These are phyloP conservation scores for Leuciscus idus DNA, from an alignment of 2,113 vertebrate species.

Conservation along the genomic window DNA sequence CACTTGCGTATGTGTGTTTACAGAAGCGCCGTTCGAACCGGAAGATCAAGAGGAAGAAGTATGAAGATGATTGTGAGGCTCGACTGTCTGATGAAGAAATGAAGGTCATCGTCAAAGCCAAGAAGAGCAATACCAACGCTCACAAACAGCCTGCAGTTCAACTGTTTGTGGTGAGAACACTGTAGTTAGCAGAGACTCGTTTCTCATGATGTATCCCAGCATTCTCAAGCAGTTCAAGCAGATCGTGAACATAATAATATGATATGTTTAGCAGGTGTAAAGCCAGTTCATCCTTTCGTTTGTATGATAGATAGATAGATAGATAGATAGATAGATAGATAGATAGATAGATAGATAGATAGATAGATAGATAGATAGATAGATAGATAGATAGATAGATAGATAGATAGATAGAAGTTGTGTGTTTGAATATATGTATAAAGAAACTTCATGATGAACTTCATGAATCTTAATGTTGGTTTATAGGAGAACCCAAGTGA, in stretches of 20 bases:
- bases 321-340: too few relatives aligned
- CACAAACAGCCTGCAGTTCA: constrained; percentile 86
- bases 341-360: not conserved
- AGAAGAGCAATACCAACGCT: constrained; percentile 81
- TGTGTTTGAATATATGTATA: not conserved
- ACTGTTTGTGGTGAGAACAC: constrained; percentile 90
- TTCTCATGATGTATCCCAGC: not conserved
- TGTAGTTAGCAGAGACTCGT: not conserved
- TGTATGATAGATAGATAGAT: not conserved
- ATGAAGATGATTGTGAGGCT: constrained; percentile 90
- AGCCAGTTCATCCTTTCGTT: not conserved
- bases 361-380: not conserved
- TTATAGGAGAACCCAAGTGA: constrained; percentile 95
- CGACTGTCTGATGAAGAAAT: constrained; percentile 91
- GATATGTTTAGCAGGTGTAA: not conserved
- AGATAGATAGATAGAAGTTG: too few relatives aligned
- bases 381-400: too few relatives aligned
- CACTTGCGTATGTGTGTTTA: constrained; percentile 29
- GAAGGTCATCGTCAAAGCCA: constrained; percentile 88
- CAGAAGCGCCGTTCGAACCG: constrained; percentile 98
- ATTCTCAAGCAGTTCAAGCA: not conserved
- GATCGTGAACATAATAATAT: not conserved
- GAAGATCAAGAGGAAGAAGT: constrained; percentile 96
- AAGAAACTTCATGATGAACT: not conserved
- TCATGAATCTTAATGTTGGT: not conserved